A percentile compares a stretch with the other conserved stretches of the same genome.
Evolutionary conservation across 2,113 vertebrate species (phyloP).

Genomic region (Smithornis capensis): DNA sequence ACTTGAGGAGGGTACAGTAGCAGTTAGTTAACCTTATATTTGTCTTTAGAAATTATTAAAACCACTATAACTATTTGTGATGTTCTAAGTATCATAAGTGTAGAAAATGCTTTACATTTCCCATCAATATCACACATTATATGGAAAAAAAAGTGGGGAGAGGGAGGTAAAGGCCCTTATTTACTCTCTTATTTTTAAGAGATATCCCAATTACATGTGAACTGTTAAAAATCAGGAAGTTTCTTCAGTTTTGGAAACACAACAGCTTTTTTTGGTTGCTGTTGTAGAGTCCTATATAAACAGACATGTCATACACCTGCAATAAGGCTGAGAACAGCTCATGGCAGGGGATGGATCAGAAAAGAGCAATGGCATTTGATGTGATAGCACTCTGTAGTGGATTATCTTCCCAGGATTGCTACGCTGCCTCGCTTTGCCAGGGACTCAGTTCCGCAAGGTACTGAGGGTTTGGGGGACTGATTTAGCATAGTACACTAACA

Average conservation of each 20-base stretch:
- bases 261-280: neutral
- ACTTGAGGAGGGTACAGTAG: neutral
- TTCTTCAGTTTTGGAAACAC: neutral
- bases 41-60: neutral
- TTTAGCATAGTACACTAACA: neutral
- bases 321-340: neutral
- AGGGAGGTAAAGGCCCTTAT: neutral
- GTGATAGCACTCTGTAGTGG: neutral
- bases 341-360: neutral
- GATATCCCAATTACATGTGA: neutral
- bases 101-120: neutral
- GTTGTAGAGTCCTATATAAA: neutral
- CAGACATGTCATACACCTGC: neutral
- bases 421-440: neutral
- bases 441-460: neutral
- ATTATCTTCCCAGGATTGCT: neutral
- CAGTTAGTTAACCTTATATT: neutral
- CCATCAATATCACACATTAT: neutral
- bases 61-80: neutral
- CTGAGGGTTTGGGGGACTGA: accelerated
- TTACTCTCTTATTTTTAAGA: neutral
- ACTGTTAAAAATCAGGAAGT: neutral
- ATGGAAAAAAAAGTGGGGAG: neutral
- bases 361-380: neutral
- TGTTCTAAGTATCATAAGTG: neutral